These are phyloP conservation scores for Anser cygnoides DNA, from an alignment of 2,113 vertebrate species.

Conservation along the genomic window DNA sequence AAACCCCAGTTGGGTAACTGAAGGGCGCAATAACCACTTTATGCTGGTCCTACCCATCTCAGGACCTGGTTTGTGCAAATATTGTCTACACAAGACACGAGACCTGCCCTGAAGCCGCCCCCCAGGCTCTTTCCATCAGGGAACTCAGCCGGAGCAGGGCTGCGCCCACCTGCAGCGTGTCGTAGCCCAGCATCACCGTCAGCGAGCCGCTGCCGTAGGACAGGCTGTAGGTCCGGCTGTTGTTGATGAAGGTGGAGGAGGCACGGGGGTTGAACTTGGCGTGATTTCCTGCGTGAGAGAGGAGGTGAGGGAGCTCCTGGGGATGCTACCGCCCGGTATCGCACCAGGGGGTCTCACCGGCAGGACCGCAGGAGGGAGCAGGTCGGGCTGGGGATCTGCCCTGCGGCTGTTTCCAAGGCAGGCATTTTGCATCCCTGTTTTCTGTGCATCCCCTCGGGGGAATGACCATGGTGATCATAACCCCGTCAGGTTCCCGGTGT, in stretches of 20 bases:
- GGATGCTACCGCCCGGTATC: rapidly evolving
- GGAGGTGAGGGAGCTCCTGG: neutral
- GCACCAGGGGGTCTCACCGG: rapidly evolving
- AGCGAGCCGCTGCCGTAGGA: constrained; percentile 74
- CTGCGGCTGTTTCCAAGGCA: rapidly evolving
- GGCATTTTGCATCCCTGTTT: neutral
- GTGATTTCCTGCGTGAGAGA: constrained; percentile 60
- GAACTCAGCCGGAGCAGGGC: neutral
- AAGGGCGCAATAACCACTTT: rapidly evolving
- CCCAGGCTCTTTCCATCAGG: rapidly evolving
- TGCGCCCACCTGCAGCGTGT: constrained; percentile 73
- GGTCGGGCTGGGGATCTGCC: neutral
- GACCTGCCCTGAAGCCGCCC: neutral
- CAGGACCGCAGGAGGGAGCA: neutral
- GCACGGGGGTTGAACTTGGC: constrained; percentile 48
- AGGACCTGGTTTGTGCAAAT: neutral
- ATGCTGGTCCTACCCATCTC: rapidly evolving
- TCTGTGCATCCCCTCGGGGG: neutral
- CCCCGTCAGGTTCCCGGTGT: neutral
- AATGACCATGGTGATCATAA: neutral
- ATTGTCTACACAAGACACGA: rapidly evolving
- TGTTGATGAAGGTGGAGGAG: constrained; percentile 70
- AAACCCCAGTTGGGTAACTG: neutral
- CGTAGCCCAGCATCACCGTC: constrained; percentile 60
- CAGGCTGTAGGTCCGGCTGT: constrained; percentile 26